Evolutionary conservation across 2,888 invertebrate genomes (phyloP).

Genomic region (Pristionchus mayeri): DNA sequence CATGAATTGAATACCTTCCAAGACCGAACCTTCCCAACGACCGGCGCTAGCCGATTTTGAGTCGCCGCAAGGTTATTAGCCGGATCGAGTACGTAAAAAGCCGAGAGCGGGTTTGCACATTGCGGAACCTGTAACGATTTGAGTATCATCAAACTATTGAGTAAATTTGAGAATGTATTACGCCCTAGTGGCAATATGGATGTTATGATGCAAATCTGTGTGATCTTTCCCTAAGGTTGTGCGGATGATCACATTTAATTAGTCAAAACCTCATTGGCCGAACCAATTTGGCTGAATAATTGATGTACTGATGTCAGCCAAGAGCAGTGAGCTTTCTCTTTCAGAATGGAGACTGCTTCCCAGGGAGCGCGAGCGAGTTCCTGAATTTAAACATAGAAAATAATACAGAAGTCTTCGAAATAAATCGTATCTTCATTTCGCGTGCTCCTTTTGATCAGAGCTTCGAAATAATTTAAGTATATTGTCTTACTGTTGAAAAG

Average conservation of each 20-base stretch:
- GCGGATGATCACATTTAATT: too few species aligned
- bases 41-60: constrained; percentile 79
- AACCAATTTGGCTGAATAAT: not conserved
- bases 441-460: too few species aligned
- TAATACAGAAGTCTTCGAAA: too few species aligned
- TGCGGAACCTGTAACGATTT: constrained; percentile 37
- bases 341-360: not conserved
- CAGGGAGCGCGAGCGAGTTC: constrained; percentile 35
- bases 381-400: too few species aligned
- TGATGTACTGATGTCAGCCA: constrained; percentile 33
- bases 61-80: constrained; percentile 83
- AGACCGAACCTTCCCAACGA: constrained; percentile 71
- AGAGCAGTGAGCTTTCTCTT: not conserved
- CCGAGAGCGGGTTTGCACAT: constrained; percentile 69
- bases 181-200: too few species aligned
- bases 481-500: constrained; percentile 17
- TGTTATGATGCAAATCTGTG: too few species aligned
- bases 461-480: too few species aligned
- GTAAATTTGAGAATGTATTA: too few species aligned
- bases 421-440: too few species aligned
- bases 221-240: too few species aligned
- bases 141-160: too few species aligned
- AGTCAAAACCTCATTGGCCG: not conserved
- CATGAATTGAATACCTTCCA: constrained; percentile 46
- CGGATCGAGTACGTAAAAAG: constrained; percentile 84